Conservation (phyloP, 2,888 invertebrate genomes). For the Leptopilina syphax region DNA sequence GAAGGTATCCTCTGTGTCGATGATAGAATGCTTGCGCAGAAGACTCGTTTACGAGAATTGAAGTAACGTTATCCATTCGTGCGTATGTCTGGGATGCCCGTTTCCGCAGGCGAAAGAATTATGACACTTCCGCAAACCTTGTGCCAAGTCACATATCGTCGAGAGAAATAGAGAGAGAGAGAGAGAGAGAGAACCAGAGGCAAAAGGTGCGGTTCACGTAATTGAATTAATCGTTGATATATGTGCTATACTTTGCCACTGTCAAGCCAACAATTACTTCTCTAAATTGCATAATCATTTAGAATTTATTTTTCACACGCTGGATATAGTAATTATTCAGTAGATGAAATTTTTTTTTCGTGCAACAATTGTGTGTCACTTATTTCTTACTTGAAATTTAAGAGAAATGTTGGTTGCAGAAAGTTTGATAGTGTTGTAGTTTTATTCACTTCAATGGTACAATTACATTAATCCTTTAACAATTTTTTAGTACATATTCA, state of each 20-base stretch:
- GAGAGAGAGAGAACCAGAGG: neutral
- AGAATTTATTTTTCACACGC: neutral
- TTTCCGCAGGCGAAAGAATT: slow-evolving; percentile 45
- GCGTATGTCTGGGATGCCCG: slow-evolving; percentile 4
- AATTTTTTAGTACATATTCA: no score
- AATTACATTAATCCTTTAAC: no score
- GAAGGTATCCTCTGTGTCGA: neutral
- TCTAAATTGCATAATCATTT: neutral
- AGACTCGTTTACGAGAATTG: slow-evolving; percentile 21
- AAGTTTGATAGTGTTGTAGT: no score
- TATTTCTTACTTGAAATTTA: no score
- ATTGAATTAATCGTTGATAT: slow-evolving; percentile 21
- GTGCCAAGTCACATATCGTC: slow-evolving; percentile 43
- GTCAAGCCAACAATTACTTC: slow-evolving; percentile 5
- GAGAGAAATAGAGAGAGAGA: no score
- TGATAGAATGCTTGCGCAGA: slow-evolving; percentile 27
- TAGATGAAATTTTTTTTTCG: no score
- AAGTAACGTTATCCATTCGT: slow-evolving; percentile 30
- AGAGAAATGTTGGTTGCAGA: no score
- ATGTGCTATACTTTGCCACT: neutral
- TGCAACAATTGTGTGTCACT: no score
- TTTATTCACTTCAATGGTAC: no score
- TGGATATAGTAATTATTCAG: neutral
- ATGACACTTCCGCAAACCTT: slow-evolving; percentile 50
- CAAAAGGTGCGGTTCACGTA: slow-evolving; percentile 11